Base-by-base conservation (phyloP, 2,113 vertebrate species). In the Puffinus mauretanicus region DNA sequence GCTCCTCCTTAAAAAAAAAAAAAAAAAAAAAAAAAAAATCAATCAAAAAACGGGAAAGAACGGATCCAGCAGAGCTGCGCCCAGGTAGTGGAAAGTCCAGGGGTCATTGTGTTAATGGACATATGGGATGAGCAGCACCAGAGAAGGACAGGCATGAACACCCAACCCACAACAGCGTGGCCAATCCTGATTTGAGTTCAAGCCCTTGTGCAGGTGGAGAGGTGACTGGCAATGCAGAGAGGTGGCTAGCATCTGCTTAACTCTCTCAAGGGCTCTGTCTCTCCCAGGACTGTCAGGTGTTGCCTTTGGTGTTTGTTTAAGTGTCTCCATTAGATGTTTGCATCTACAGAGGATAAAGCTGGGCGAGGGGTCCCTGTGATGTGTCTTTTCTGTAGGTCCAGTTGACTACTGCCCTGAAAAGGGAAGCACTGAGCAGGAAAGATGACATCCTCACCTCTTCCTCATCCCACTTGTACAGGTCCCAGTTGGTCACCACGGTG, bases 391-490 rank as follows among this genome's bases (percentile, higher is more conserved):
- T 11, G n/a, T 26, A 22, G 44, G 32, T 17, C 8, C 44, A 32
- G 29, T 47, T 55, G n/a, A 15, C 10, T 46, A 10, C 65, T 76
- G 85, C 30, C 29, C 47, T 8, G 40, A 21, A 5, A 34, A 52
- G 24, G 38, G n/a, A 61, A 76, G 80, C 18, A 6, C 14, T 0
- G 0, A 58, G 76, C 38, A 77, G 17, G 60, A 42, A 46, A 30
- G 69, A 16, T 13, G 10, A 22, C 18, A 11, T 75, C 38, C 97
- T 97, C 97, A 99, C 99, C 99, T 99, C 98, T 13, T 99, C 99
- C 70, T 99, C 99, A 58, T 98, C 98, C 99, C 99, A 99, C 70
- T 95, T 65, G 3, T 98, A 98, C 49, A 99, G 97, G 16, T 99
- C 98, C 99, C 99, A 99, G 20, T 42, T 0, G 46, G 95, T 98